phyloP scores from a whole-genome alignment of 2,113 vertebrate species.

The Eretmochelys imbricata region DNA sequence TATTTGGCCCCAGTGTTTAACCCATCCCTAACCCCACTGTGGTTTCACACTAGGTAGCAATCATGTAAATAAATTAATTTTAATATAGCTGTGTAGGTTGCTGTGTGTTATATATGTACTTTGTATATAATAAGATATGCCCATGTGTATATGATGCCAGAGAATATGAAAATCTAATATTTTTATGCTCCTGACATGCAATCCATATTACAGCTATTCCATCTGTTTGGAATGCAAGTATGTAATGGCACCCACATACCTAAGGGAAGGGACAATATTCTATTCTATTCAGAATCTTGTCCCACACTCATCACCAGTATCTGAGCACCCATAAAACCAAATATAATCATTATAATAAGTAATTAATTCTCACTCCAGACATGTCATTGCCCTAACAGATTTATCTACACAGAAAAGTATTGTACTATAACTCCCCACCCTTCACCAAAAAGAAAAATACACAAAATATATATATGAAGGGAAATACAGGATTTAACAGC shows the following conservation, averaged over 20 bases:
- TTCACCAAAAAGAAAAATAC: not conserved
- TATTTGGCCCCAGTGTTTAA: conserved; percentile 44
- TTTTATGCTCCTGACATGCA: not conserved
- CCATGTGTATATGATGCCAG: not conserved
- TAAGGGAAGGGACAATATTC: not conserved
- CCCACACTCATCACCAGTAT: not conserved
- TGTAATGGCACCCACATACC: not conserved
- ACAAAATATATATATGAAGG: not conserved
- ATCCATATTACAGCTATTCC: not conserved
- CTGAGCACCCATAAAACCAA: not conserved
- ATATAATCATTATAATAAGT: not conserved
- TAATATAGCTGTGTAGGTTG: not conserved
- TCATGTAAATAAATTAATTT: not conserved
- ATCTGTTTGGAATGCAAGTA: not conserved
- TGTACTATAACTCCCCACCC: not conserved
- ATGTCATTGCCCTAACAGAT: not conserved
- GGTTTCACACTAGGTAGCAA: conserved; percentile 15
- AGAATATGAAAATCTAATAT: not conserved
- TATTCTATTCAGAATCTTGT: not conserved
- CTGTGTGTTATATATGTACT: not conserved
- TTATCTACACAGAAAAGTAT: not conserved
- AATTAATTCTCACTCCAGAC: not conserved
- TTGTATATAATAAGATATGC: not conserved
- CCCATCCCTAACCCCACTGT: not conserved
- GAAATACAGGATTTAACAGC: not conserved